Evolutionary conservation across 2,113 vertebrate species (phyloP).

Genomic region (Leucosticte australis): DNA sequence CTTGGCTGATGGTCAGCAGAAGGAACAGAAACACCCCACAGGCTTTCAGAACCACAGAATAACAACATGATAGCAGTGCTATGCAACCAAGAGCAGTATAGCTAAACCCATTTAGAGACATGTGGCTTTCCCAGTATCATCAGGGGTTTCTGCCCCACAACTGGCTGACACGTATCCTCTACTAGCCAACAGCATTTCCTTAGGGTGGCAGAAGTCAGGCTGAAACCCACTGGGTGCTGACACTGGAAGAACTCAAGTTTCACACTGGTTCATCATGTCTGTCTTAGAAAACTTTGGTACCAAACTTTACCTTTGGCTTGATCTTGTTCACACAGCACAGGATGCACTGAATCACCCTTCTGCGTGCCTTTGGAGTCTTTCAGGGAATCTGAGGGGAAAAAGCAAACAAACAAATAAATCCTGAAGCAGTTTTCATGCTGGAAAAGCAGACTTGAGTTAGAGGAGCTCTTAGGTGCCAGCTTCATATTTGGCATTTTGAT

Average conservation of each 20-base stretch:
- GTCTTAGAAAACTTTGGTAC: neutral
- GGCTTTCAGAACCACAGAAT: neutral
- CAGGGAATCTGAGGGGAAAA: conserved; percentile 57
- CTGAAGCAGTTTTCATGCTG: neutral
- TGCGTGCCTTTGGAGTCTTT: conserved; percentile 4
- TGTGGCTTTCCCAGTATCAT: neutral
- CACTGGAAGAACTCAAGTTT: neutral
- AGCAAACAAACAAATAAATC: conserved; percentile 19
- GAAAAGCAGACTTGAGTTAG: neutral
- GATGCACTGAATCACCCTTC: conserved; percentile 22
- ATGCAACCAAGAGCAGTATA: neutral
- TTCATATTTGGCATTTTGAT: neutral
- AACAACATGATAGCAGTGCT: neutral
- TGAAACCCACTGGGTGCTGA: neutral
- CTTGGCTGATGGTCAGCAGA: neutral
- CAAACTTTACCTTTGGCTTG: conserved; percentile 61
- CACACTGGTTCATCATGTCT: neutral
- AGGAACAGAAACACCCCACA: neutral
- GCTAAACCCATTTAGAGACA: neutral
- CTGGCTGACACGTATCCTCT: neutral
- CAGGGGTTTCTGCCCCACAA: neutral
- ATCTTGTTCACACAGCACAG: conserved; percentile 49
- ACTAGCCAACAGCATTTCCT: neutral
- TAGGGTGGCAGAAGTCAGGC: neutral
- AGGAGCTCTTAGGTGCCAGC: neutral